phyloP scores from a whole-genome alignment of 2,797 vertebrate species.

The Ataeniobius toweri region DNA sequence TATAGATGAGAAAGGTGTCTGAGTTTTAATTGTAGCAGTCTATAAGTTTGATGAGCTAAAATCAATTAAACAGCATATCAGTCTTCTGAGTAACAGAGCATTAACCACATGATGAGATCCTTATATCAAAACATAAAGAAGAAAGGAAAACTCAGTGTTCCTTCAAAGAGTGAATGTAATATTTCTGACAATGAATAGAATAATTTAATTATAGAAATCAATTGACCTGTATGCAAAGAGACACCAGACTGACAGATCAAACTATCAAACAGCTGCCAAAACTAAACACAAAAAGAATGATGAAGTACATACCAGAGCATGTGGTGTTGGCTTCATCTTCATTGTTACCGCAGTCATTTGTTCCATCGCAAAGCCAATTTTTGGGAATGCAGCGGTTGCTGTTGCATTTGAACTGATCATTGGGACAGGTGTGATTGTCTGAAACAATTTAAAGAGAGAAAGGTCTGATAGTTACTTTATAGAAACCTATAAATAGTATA shows the following conservation, averaged over 20 bases:
- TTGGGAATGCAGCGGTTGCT: conserved; percentile 97
- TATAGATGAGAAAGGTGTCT: conserved; percentile 9
- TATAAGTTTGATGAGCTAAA: conserved; percentile 5
- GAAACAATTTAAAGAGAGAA: conserved; percentile 25
- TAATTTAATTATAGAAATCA: neutral
- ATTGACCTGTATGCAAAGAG: neutral
- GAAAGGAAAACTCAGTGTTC: neutral
- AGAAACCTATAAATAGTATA: neutral
- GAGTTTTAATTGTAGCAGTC: neutral
- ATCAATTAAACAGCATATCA: conserved; percentile 1
- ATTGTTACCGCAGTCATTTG: conserved; percentile 90
- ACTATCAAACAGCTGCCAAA: neutral
- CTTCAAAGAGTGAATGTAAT: neutral
- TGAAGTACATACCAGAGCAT: conserved; percentile 84
- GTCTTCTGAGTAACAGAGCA: conserved; percentile 5
- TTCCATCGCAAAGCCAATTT: conserved; percentile 95
- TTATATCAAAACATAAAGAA: conserved; percentile 4
- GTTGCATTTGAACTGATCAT: conserved; percentile 93
- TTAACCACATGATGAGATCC: conserved; percentile 4
- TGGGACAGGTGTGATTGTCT: conserved; percentile 92
- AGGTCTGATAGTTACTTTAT: neutral
- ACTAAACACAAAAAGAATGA: neutral
- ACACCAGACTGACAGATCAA: neutral
- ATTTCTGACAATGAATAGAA: neutral
- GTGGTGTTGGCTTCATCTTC: conserved; percentile 94